Evolutionary conservation across 2,113 vertebrate genomes (phyloP).

Genomic region (Chionomys nivalis): DNA sequence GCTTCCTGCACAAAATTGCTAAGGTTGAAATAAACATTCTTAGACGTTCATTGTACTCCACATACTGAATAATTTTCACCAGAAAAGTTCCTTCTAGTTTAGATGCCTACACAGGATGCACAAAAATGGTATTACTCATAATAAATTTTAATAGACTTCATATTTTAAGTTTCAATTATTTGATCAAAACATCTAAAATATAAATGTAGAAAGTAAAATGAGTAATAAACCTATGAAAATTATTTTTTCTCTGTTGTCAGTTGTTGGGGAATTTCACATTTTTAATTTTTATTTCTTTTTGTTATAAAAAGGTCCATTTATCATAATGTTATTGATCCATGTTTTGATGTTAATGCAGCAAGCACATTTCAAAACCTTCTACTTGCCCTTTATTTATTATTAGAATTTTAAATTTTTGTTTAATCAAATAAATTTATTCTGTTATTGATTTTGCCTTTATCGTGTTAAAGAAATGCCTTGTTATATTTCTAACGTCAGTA

Average conservation of each 20-base stretch:
- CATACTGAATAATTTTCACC: neutral
- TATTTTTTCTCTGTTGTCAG: neutral
- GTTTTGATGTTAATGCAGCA: neutral
- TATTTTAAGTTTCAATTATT: constrained; percentile 7
- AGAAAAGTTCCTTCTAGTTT: neutral
- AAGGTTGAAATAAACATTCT: constrained; percentile 30
- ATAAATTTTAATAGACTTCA: neutral
- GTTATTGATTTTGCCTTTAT: neutral
- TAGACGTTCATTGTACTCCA: neutral
- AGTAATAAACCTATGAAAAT: constrained; percentile 5
- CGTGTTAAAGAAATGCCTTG: neutral
- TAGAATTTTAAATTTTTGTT: constrained; percentile 37
- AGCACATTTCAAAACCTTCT: constrained; percentile 12
- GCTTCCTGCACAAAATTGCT: neutral
- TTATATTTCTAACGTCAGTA: neutral
- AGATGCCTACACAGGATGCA: neutral
- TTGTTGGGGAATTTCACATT: neutral
- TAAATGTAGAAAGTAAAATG: constrained; percentile 15
- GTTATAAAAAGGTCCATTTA: neutral
- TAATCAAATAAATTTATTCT: constrained; percentile 25
- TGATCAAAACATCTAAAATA: constrained; percentile 31
- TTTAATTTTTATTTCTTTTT: constrained; percentile 12
- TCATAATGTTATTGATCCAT: constrained; percentile 2
- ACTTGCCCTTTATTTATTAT: constrained; percentile 29
- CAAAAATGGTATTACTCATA: neutral